A percentile compares a stretch with the other conserved stretches of the same genome.
phyloP scores from a whole-genome alignment of 2,797 vertebrate genomes.

The Lacerta bilineata region DNA sequence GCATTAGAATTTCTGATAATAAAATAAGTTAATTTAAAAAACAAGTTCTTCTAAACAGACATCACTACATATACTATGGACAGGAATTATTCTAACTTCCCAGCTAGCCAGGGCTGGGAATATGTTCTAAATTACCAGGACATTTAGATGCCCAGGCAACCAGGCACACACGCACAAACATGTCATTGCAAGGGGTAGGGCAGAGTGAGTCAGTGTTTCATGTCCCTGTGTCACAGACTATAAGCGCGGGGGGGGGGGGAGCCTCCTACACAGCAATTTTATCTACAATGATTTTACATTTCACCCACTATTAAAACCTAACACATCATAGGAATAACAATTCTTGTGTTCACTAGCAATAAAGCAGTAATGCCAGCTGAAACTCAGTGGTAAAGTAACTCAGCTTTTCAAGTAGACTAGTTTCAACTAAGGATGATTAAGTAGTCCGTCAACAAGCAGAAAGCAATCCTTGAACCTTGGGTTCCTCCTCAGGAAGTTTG shows the following conservation, averaged over 20 bases:
- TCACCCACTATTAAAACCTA: slow-evolving; percentile 1
- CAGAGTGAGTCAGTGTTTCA: background rate
- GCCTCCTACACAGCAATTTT: background rate
- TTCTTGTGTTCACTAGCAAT: background rate
- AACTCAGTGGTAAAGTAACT: background rate
- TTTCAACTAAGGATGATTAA: slow-evolving; percentile 7
- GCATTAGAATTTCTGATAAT: no score
- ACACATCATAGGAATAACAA: background rate
- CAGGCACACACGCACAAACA: background rate
- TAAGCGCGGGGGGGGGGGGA: background rate
- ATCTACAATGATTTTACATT: background rate
- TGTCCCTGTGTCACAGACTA: background rate
- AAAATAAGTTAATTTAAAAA: no score
- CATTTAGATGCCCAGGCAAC: background rate
- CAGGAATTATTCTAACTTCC: background rate
- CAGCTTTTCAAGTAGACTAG: background rate
- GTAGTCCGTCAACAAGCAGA: background rate
- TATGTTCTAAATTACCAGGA: background rate
- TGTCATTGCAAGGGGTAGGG: background rate
- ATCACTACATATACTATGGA: background rate
- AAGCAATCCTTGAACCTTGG: slow-evolving; percentile 1
- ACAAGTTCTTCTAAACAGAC: background rate
- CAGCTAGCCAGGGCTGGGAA: no score
- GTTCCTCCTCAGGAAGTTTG: background rate
- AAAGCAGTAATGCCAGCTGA: background rate